Evolutionary conservation across 2,113 vertebrate species (phyloP), one percentile per base, ranked within the genome.

Genomic region (Columba janthina): DNA sequence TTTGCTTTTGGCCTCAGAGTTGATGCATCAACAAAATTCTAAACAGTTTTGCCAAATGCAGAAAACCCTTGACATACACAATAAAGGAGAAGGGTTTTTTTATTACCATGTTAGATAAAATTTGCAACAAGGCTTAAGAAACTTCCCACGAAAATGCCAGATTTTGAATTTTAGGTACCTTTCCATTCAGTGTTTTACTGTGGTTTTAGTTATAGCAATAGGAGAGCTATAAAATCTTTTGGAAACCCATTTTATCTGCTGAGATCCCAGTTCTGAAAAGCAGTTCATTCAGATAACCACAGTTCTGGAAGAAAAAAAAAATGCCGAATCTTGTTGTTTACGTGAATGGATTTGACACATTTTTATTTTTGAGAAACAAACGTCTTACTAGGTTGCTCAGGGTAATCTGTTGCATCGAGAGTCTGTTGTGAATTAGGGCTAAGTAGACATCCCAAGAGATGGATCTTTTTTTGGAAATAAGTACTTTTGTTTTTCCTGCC

Each of bases 371-470:
- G 21, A 90, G 60, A 92, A 92, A 80, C 2, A 2, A 83, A 76
- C 58, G 24, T 74, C 69, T 86, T 74, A 12, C 21, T 54, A 56
- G 64, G 65, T 89, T 92, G 36, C 70, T 84, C 50, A 89, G 76
- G 51, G 77, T 77, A 71, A 96, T 86, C 42, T 77, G 40, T 87
- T 67, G 34, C 66, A 89, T 84, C 31, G 48, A 66, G 38, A 64
- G 15, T 46, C 91, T 95, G 76, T 78, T 90, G 69, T 67, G 42
- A 92, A 89, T 96, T 91, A 96, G 11, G 24, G 46, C 53, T 77
- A 84, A 81, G 17, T 6, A 74, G 42, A 42, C 56, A 87, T 60
- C 36, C 15, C 56, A 84, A 62, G 29, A 66, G 40, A 77, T 24
- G 22, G 10, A 38, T n/a, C 5, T 42, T 19, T 60, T 61, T 89